Conservation (phyloP, 2,797 vertebrate species). For the Philypnodon macrostomus region DNA sequence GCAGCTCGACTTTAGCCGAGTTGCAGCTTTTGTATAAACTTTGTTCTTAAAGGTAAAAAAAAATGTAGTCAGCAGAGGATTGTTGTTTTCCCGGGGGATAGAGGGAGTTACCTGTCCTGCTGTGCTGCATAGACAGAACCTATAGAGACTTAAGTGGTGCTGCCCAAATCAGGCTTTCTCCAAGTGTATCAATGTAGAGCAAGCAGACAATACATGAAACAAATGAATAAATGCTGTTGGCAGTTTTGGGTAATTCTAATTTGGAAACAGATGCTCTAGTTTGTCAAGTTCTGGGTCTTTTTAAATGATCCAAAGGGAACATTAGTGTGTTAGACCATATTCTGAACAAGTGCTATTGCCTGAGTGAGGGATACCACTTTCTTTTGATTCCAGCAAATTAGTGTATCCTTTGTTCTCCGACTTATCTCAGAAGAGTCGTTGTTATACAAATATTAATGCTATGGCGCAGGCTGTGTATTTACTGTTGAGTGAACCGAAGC, state of each 20-base stretch:
- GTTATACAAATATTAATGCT: no score
- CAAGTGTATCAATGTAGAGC: conserved; percentile 28
- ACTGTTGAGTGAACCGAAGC: no score
- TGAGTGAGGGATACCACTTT: conserved; percentile 19
- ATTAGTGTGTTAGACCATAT: neutral
- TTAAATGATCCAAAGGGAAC: conserved; percentile 22
- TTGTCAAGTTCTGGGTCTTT: conserved; percentile 7
- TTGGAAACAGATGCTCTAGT: conserved; percentile 35
- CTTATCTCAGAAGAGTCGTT: neutral
- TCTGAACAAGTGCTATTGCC: conserved; percentile 16
- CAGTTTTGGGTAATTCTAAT: conserved; percentile 45
- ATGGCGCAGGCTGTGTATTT: no score
- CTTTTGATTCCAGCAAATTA: conserved; percentile 24
- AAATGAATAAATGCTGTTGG: conserved; percentile 37
- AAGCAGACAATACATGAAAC: conserved; percentile 25
- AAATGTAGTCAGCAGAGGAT: conserved; percentile 57
- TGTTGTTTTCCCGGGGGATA: conserved; percentile 48
- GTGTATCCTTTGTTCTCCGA: neutral
- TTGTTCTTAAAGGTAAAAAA: conserved; percentile 28
- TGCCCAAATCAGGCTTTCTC: conserved; percentile 29
- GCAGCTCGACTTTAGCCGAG: conserved; percentile 54
- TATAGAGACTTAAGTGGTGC: conserved; percentile 37
- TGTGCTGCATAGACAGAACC: conserved; percentile 45
- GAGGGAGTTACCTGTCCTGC: conserved; percentile 54
- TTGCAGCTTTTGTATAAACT: conserved; percentile 42